Evolutionary conservation across 1,140 invertebrate genomes (phyloP).

Genomic region (Caenorhabditis tropicalis): DNA sequence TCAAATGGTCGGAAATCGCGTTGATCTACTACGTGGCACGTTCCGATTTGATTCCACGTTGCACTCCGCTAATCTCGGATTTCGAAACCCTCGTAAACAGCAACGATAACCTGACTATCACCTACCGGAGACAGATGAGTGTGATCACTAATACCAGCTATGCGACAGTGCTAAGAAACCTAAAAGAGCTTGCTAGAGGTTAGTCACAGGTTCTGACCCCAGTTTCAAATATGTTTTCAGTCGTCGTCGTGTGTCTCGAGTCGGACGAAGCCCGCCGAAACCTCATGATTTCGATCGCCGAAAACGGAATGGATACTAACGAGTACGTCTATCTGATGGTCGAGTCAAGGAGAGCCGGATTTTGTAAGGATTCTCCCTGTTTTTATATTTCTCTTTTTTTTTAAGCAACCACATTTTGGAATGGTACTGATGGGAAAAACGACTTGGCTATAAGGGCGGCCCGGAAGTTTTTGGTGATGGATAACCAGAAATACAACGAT

Average conservation of each 20-base stretch:
- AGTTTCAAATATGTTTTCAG: neutral
- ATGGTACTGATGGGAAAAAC: constrained; percentile 40
- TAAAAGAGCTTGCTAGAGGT: constrained; percentile 50
- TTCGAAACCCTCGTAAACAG: constrained; percentile 45
- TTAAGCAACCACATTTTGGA: neutral
- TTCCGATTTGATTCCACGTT: constrained; percentile 53
- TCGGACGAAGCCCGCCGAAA: constrained; percentile 48
- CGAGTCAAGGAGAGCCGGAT: constrained; percentile 33
- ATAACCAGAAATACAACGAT: constrained; percentile 39
- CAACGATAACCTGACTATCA: constrained; percentile 44
- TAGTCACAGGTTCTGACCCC: neutral
- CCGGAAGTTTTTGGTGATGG: constrained; percentile 44
- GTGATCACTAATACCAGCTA: constrained; percentile 35
- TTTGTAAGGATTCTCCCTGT: neutral
- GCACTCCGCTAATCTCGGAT: constrained; percentile 49
- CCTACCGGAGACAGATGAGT: constrained; percentile 39
- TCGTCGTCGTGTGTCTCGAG: constrained; percentile 56
- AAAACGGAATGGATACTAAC: constrained; percentile 54
- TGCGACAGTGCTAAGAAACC: constrained; percentile 29
- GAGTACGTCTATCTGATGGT: constrained; percentile 56
- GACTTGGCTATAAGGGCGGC: constrained; percentile 9
- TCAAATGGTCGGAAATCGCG: constrained; percentile 53
- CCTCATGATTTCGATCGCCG: constrained; percentile 54
- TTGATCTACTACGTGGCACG: constrained; percentile 51
- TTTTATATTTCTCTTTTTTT: neutral